These are phyloP conservation scores for Calameuta filiformis DNA, from an alignment of 2,888 invertebrate species.

Conservation along the genomic window DNA sequence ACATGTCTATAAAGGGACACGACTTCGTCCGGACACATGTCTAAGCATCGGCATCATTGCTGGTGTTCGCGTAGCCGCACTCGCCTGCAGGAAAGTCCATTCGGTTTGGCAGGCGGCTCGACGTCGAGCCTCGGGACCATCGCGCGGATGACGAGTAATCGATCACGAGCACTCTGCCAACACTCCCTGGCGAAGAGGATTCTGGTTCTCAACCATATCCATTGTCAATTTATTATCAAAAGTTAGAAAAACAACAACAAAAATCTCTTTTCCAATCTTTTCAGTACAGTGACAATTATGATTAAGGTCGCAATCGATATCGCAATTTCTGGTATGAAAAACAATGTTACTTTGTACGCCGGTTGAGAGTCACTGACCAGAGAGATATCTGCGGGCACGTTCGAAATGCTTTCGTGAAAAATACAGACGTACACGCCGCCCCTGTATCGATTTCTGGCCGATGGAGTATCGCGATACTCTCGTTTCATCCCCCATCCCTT, in stretches of 20 bases:
- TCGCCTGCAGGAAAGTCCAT: slow-evolving; percentile 32
- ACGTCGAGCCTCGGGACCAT: slow-evolving; percentile 54
- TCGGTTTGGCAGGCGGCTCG: slow-evolving; percentile 53
- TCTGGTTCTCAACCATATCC: slow-evolving; percentile 36
- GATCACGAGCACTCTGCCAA: slow-evolving; percentile 62
- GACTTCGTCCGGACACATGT: no score
- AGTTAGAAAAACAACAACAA: no score
- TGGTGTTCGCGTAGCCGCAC: no score
- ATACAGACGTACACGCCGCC: slow-evolving; percentile 33
- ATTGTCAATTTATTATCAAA: slow-evolving; percentile 17
- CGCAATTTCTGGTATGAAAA: no score
- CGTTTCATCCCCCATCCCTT: slow-evolving; percentile 9
- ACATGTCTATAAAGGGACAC: no score
- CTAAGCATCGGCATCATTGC: no score
- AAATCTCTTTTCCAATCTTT: no score
- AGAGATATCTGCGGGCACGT: slow-evolving; percentile 44
- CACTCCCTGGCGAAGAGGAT: slow-evolving; percentile 43
- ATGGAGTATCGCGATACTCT: slow-evolving; percentile 49
- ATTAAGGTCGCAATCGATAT: no score
- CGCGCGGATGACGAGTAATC: slow-evolving; percentile 63
- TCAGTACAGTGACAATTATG: no score
- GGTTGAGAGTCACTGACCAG: slow-evolving; percentile 38
- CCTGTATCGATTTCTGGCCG: slow-evolving; percentile 57
- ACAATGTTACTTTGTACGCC: not conserved
- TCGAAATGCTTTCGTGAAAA: slow-evolving; percentile 55